phyloP scores from a whole-genome alignment of 2,113 vertebrate genomes.

The Tupaia tana region DNA sequence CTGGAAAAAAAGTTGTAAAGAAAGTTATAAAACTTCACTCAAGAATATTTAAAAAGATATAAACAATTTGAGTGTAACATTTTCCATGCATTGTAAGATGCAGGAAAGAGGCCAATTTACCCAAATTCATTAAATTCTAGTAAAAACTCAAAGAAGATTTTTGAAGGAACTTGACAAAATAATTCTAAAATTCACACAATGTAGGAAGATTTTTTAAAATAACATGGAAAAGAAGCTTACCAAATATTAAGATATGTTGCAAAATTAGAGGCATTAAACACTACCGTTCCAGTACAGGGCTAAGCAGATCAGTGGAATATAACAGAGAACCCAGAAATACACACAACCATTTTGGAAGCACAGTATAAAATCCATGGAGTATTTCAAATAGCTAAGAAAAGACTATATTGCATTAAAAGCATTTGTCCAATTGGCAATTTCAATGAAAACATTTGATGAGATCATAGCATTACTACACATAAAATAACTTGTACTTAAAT shows the following conservation, averaged over 20 bases:
- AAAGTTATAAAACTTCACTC: background rate
- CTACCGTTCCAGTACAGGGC: background rate
- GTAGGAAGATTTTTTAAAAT: background rate
- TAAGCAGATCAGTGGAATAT: background rate
- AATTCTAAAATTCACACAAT: background rate
- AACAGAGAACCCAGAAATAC: background rate
- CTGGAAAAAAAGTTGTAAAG: background rate
- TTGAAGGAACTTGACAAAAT: background rate
- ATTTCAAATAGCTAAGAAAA: constrained; percentile 3
- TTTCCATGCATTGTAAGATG: background rate
- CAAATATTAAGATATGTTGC: background rate
- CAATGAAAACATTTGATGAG: background rate
- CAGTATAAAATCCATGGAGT: background rate
- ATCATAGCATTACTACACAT: background rate
- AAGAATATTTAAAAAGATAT: background rate
- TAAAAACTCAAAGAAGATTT: background rate
- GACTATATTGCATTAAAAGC: background rate
- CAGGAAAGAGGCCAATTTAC: background rate
- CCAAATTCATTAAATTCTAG: background rate
- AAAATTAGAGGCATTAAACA: background rate
- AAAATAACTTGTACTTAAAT: background rate
- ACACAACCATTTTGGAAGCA: background rate
- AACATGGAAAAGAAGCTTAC: background rate
- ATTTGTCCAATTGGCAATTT: background rate
- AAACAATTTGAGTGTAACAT: background rate